Evolutionary conservation across 2,797 vertebrate species (phyloP).

Genomic region (Myotis vivesi): DNA sequence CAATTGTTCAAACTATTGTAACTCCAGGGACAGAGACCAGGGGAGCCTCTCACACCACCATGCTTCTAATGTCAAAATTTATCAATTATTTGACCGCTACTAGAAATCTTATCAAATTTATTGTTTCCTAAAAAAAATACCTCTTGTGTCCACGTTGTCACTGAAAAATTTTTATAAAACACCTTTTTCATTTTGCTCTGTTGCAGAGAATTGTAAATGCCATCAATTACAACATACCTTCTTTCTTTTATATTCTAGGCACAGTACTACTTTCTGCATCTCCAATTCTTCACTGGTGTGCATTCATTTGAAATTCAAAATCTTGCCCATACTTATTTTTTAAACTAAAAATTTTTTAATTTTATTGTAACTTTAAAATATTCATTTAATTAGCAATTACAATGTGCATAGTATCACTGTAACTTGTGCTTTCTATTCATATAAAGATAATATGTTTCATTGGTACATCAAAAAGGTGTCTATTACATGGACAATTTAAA

Average conservation of each 20-base stretch:
- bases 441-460: not conserved
- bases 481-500: not conserved
- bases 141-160: not conserved
- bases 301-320: not conserved
- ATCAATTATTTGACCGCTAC: not conserved
- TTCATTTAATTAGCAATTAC: not conserved
- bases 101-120: not conserved
- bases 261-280: not conserved
- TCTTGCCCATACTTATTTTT: not conserved
- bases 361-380: not conserved
- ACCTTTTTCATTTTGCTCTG: not conserved
- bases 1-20: not conserved
- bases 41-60: not conserved
- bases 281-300: not conserved
- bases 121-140: too few relatives aligned
- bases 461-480: not conserved
- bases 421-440: not conserved
- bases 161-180: not conserved
- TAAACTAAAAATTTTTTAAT: not conserved
- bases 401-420: not conserved
- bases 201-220: not conserved
- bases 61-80: not conserved
- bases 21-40: not conserved
- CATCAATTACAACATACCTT: not conserved
- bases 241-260: not conserved